Base-by-base conservation (phyloP, 1,140 invertebrate genomes). In the Musca domestica region DNA sequence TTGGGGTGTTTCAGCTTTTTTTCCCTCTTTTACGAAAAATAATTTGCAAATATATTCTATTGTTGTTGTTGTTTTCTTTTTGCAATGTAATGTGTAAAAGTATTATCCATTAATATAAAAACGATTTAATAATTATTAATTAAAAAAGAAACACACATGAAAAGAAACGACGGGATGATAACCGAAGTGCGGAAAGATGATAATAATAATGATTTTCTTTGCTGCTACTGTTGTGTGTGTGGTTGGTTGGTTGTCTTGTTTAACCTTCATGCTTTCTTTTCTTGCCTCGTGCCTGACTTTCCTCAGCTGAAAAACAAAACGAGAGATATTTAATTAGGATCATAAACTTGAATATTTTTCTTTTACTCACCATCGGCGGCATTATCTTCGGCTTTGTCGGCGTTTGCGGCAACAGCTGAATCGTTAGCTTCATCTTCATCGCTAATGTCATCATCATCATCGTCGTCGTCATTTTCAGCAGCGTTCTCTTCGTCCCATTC, bases 191-290 rank as follows among this genome's bases (percentile, higher is more conserved):
- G 34, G 34, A 41, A 41, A 41, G 34, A 41, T 41, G 34, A 41
- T 41, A 41, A 41, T 41, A 41, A 41, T 41, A 41, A 41, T 41
- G 34, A 10, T 41, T 41, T 12, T 41, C 12, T 10, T 41, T 41
- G 34, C 34, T 41, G 34, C 34, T 41, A 41, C 34, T 41, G 34
- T 41, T 41, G 30, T 34, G 20, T 19, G 12, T 19, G 5, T 61
- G 19, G 25, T 30, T 30, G 14, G n/a, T 22, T 9, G 20, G 6
- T 51, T 30, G n/a, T n/a, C n/a, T n/a, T 19, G 2, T 52, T 73
- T 80, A 80, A 74, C 76, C 78, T 70, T 90, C 89, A 74, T 87
- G 85, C 86, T 91, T 91, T 86, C 89, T 87, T 76, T 90, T 91
- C 78, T 89, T 90, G 66, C 89, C 89, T 83, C 88, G 82, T 56